Evolutionary conservation across 2,113 vertebrate species (phyloP).

Genomic region (Gymnogyps californianus): DNA sequence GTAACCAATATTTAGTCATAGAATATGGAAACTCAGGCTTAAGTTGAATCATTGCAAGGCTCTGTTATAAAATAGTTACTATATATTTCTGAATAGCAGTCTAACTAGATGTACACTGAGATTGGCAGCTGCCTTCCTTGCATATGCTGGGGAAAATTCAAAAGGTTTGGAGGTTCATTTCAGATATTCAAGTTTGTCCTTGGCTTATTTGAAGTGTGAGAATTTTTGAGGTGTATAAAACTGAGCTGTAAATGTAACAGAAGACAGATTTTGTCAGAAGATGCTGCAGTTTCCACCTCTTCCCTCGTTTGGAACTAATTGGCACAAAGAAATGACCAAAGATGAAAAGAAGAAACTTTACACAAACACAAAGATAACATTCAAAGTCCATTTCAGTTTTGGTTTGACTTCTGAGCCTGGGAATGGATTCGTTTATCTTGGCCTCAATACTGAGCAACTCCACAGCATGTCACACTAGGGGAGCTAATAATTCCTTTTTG

Average conservation of each 20-base stretch:
- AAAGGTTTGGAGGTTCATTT: background rate
- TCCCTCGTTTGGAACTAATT: background rate
- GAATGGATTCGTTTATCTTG: background rate
- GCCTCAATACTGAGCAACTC: background rate
- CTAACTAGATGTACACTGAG: background rate
- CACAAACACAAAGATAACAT: rapidly evolving
- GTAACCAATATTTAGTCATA: background rate
- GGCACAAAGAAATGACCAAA: background rate
- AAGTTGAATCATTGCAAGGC: background rate
- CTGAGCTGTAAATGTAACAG: background rate
- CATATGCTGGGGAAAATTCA: slow-evolving; percentile 6
- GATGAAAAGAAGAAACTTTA: background rate
- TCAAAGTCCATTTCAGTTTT: rapidly evolving
- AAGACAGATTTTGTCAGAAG: background rate
- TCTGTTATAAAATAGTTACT: slow-evolving; percentile 37
- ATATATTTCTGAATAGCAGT: background rate
- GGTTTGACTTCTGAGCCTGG: background rate
- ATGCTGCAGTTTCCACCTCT: background rate
- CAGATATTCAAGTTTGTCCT: background rate
- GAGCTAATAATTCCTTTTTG: background rate
- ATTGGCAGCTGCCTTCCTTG: slow-evolving; percentile 34
- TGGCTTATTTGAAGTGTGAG: slow-evolving; percentile 4
- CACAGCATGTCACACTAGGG: background rate
- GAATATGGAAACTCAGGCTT: background rate
- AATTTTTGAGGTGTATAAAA: background rate